phyloP scores from a whole-genome alignment of 2,797 vertebrate species.

The Pangasius sanitwongsei region DNA sequence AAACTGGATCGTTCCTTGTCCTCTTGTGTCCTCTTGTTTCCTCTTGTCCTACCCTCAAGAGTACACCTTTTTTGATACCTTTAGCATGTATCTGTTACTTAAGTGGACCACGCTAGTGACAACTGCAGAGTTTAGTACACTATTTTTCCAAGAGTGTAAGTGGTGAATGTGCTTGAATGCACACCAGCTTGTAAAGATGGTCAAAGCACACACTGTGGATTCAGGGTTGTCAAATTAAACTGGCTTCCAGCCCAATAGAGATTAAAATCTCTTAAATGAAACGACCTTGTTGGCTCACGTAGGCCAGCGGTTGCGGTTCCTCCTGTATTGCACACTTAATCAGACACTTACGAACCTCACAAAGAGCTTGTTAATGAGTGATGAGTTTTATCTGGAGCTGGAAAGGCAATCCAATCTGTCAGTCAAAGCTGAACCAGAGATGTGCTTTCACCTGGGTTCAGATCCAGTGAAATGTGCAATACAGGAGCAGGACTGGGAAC shows the following conservation, averaged over 20 bases:
- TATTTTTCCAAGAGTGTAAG: background rate
- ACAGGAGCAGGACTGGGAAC: background rate
- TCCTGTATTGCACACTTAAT: background rate
- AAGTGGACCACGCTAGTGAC: background rate
- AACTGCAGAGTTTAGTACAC: background rate
- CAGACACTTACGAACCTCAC: background rate
- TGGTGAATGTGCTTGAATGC: background rate
- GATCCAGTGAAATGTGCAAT: background rate
- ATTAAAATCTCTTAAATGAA: background rate
- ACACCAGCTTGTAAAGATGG: background rate
- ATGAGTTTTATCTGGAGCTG: conserved; percentile 1
- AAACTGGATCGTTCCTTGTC: background rate
- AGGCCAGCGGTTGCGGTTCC: background rate
- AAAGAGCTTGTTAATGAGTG: background rate
- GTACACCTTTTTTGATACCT: background rate
- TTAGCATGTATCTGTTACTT: background rate
- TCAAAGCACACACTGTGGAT: background rate
- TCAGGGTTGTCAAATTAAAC: background rate
- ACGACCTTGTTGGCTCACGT: background rate
- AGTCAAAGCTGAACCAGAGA: background rate
- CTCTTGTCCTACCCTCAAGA: background rate
- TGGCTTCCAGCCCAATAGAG: background rate
- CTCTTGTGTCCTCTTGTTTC: background rate
- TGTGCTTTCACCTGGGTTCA: background rate
- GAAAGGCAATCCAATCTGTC: background rate